Base-by-base conservation (phyloP, 2,797 vertebrate species). In the Phataginus tricuspis region DNA sequence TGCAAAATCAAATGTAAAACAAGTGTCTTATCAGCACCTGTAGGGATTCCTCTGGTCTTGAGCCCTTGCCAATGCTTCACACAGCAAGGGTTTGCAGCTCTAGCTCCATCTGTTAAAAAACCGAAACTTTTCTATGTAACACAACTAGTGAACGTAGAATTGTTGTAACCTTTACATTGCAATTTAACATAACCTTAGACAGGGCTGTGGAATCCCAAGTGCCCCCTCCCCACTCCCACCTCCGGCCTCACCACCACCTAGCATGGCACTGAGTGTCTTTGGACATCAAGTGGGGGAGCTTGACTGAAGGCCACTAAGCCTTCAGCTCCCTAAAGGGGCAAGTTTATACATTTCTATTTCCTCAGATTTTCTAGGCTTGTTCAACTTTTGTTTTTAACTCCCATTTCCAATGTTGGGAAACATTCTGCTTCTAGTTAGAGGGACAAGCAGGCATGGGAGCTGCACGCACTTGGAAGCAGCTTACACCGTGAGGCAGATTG, bases 141-240 rank as follows among this genome's bases (percentile, higher is more conserved):
- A 53, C 19, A 57, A 10, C 15, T 25, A 83, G 75, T 29, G 64
- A 61, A 49, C 53, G 69, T 3, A 45, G 69, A 69, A 15, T 12
- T 21, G 27, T 3, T 31, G 6, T 5, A 29, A 42, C 14, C 5
- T 63, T 71, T 71, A 31, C 14, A 15, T 10, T 10, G 19, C 25
- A 63, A 14, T 19, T 31, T 27, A 55, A 25, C 7, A 2, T 37
- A 29, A 31, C 18, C 55, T 69, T 34, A n/a, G 71, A 31, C 66
- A 68, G 77, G 4, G 5, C 15, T 7, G 18, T 45, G 77, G 66
- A 39, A 9, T 15, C 68, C 37, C 29, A 49, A 37, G 21, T 4
- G 14, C 63, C 21, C 4, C 0, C 0, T 29, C 5, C 64, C 13
- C 5, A 5, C 57, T 16, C 14, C 1, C 51, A 4, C 53, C 45